Conservation (phyloP, 2,797 vertebrate species). For the Sebastes hubbsi region DNA sequence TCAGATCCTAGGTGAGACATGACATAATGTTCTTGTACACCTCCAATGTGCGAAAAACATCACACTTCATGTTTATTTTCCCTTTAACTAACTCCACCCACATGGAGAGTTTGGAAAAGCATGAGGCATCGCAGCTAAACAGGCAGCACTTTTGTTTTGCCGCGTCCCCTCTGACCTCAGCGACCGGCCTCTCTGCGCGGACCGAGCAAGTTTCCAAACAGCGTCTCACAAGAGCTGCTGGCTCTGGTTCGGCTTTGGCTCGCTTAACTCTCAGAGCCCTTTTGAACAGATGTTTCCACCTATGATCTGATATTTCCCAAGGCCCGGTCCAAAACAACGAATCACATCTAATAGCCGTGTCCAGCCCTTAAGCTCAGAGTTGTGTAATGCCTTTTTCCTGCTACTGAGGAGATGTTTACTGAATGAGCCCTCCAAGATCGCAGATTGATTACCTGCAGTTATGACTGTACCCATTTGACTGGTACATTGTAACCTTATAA, state of each 20-base stretch:
- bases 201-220: conserved; percentile 54
- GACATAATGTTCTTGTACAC: conserved; percentile 30
- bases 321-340: conserved; percentile 55
- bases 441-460: background rate
- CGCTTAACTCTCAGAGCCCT: conserved; percentile 44
- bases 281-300: conserved; percentile 75
- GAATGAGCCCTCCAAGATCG: background rate
- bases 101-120: conserved; percentile 15
- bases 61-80: conserved; percentile 46
- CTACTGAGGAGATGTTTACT: conserved; percentile 42
- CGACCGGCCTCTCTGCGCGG: conserved; percentile 1
- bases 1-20: conserved; percentile 8
- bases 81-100: conserved; percentile 52
- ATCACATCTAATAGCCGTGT: conserved; percentile 42
- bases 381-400: conserved; percentile 43
- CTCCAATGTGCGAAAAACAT: conserved; percentile 48
- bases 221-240: conserved; percentile 48
- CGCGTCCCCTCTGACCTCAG: conserved; percentile 48
- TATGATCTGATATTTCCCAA: conserved; percentile 76
- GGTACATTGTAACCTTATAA: background rate
- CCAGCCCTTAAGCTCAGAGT: conserved; percentile 29
- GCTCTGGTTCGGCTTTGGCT: conserved; percentile 27
- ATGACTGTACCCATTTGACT: background rate
- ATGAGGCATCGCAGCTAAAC: conserved; percentile 46
- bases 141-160: conserved; percentile 53